Percentiles rank a stretch among this genome's conserved stretches.
phyloP scores from a whole-genome alignment of 1,140 invertebrate genomes.

The Whitmania pigra region DNA sequence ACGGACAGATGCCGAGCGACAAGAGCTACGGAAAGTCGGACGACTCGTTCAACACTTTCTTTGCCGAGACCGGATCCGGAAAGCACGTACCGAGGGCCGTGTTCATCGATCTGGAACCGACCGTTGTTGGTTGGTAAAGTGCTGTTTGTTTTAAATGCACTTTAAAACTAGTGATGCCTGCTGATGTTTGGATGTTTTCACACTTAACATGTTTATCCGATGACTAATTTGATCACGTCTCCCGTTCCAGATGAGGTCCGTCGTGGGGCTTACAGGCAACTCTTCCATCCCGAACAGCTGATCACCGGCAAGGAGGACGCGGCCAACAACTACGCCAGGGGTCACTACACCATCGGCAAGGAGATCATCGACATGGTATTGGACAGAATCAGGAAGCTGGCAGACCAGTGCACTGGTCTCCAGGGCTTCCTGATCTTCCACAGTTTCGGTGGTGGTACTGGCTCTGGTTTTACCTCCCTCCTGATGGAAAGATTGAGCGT shows the following conservation, averaged over 20 bases:
- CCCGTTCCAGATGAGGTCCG: slow-evolving; percentile 48
- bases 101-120: slow-evolving; percentile 69
- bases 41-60: slow-evolving; percentile 37
- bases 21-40: slow-evolving; percentile 27
- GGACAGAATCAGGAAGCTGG: slow-evolving; percentile 40
- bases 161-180: no score
- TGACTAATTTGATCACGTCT: not conserved
- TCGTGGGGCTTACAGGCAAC: slow-evolving; percentile 50
- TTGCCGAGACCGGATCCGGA: slow-evolving; percentile 33
- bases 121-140: slow-evolving; percentile 51
- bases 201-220: no score
- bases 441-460: slow-evolving; percentile 56
- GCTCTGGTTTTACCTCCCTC: slow-evolving; percentile 49
- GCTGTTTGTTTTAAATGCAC: not conserved
- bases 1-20: slow-evolving; percentile 48
- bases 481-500: slow-evolving; percentile 25
- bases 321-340: slow-evolving; percentile 48
- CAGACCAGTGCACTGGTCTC: slow-evolving; percentile 28
- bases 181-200: no score
- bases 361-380: slow-evolving; percentile 44
- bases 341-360: slow-evolving; percentile 44
- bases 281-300: slow-evolving; percentile 69
- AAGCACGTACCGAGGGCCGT: slow-evolving; percentile 63
- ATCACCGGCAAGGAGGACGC: slow-evolving; percentile 72
- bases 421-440: slow-evolving; percentile 44